Evolutionary conservation across 2,113 vertebrate genomes (phyloP).

Genomic region (Actinemys pallida): DNA sequence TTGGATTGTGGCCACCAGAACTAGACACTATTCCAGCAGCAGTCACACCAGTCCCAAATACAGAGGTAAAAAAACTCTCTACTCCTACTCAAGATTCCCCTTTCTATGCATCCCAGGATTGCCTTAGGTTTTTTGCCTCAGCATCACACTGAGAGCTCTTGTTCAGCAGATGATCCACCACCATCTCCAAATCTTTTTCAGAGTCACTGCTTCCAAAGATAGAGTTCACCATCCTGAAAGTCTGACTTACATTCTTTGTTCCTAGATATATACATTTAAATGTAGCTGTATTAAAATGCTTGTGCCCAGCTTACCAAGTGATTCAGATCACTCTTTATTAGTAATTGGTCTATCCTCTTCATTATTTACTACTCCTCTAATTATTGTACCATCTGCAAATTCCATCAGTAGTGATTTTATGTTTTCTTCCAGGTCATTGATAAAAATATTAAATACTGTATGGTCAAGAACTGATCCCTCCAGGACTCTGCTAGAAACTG

Average conservation of each 20-base stretch:
- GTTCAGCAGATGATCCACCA: not conserved
- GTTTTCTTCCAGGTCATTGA: not conserved
- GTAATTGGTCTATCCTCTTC: not conserved
- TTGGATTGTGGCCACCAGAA: not conserved
- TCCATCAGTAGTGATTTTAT: not conserved
- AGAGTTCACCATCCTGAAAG: not conserved
- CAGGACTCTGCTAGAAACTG: not conserved
- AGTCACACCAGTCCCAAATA: not conserved
- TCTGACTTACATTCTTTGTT: not conserved
- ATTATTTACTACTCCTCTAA: not conserved
- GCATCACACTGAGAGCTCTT: not conserved
- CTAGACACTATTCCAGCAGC: not conserved
- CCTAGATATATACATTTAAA: not conserved
- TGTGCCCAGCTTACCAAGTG: not conserved
- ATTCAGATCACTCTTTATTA: not conserved
- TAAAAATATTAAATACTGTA: not conserved
- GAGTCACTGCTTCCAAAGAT: not conserved
- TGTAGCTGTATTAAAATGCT: not conserved
- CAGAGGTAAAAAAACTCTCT: not conserved
- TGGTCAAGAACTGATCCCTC: not conserved
- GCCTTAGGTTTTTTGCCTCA: not conserved
- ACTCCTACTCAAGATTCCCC: not conserved
- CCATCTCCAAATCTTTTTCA: not conserved
- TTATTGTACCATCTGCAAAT: not conserved
- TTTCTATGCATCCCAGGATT: not conserved